Base-by-base conservation (phyloP, 1,140 invertebrate genomes). In the Leptonema lineaticorne region DNA sequence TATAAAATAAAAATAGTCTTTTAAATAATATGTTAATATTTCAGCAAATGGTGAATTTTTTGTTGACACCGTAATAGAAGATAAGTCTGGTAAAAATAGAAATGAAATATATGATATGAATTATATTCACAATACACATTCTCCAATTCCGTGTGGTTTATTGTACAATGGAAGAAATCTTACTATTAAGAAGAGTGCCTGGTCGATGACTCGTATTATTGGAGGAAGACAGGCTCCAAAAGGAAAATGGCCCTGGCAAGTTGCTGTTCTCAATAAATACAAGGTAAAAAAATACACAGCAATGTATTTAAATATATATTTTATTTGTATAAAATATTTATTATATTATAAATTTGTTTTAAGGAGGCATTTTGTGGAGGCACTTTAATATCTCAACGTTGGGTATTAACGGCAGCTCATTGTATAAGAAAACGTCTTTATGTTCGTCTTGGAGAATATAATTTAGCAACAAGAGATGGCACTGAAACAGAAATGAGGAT, bases 231-330 rank as follows among this genome's bases (percentile, higher is more conserved):
- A 92, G 58, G 84, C 93, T 0, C 78, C 82, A 3, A 88, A 86
- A 69, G 90, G 92, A 8, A 89, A 89, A 74, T 97, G 95, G 95
- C 93, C 94, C 0, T 97, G 95, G 95, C 91, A 95, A 83, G 93
- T 96, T 16, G 94, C 92, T 37, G 87, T 97, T 16, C 81, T 96
- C 24, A 96, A 95, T 78, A 85, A 88, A 75, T 89, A 86, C 76
- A 88, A 88, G 78, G 91, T 92, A 82, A 41, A 2, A 11, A 11
- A 41, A 3, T 14, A 41, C 37, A 4, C 16, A 11, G 9, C 11
- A 41, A 41, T 8, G 48, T 20, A 6, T 6, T 4, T 6, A 6
- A 18, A 37, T 37, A n/a, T n/a, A n/a, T n/a, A n/a, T n/a, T n/a
- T n/a, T n/a, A n/a, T n/a, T n/a, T n/a, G n/a, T n/a, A n/a, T 37